Conservation (phyloP, 2,113 vertebrate genomes). For the Gila orcuttii region DNA sequence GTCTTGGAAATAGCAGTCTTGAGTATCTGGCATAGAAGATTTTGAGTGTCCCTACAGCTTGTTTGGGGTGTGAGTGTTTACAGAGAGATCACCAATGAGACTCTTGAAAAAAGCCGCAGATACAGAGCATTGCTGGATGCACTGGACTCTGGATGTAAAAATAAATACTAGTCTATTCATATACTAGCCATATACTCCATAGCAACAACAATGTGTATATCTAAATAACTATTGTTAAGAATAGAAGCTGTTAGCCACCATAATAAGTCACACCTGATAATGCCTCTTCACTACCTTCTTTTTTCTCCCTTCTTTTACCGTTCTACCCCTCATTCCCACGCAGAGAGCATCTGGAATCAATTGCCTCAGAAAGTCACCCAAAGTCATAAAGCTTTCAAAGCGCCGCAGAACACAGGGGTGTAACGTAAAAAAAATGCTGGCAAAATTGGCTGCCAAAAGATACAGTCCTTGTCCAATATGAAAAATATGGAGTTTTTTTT, state of each 20-base stretch:
- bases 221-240: not conserved
- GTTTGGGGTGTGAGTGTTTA: no score
- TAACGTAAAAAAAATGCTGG: slow-evolving; percentile 75
- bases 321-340: slow-evolving; percentile 72
- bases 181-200: not conserved
- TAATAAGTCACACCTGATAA: slow-evolving; percentile 76
- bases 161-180: no score
- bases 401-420: slow-evolving; percentile 74
- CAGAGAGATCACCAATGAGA: no score
- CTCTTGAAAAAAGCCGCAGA: no score
- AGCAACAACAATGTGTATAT: no score
- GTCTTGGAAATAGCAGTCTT: no score
- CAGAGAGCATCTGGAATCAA: slow-evolving; percentile 79
- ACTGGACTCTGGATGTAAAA: no score
- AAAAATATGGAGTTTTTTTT: slow-evolving; percentile 15
- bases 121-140: no score
- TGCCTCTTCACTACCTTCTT: slow-evolving; percentile 66
- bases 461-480: slow-evolving; percentile 76
- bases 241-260: slow-evolving; percentile 63
- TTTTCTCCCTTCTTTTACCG: slow-evolving; percentile 49
- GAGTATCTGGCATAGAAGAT: no score
- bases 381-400: slow-evolving; percentile 79
- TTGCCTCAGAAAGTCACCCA: slow-evolving; percentile 76
- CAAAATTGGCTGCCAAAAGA: slow-evolving; percentile 73
- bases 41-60: no score